Conservation (phyloP, 2,113 vertebrate genomes). For the Daubentonia madagascariensis region DNA sequence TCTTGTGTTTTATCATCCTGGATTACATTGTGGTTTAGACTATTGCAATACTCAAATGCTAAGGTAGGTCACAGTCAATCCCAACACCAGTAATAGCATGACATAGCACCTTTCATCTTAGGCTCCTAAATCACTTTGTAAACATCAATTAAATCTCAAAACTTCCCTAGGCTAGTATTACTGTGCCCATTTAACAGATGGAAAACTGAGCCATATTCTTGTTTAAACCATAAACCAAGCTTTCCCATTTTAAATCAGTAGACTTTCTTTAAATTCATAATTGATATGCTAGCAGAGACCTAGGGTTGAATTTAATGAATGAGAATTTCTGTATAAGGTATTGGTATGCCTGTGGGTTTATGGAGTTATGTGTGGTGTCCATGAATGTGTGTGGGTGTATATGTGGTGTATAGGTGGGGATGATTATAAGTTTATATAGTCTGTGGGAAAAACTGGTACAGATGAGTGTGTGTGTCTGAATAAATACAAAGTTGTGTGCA, state of each 20-base stretch:
- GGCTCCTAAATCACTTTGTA: slow-evolving; percentile 43
- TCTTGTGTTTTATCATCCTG: slow-evolving; percentile 64
- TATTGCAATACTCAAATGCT: slow-evolving; percentile 50
- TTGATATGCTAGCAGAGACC: slow-evolving; percentile 16
- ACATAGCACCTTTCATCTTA: slow-evolving; percentile 63
- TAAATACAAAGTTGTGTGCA: not conserved
- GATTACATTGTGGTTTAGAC: slow-evolving; percentile 54
- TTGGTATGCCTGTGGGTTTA: not conserved
- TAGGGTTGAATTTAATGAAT: slow-evolving; percentile 28
- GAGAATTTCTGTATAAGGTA: slow-evolving; percentile 4
- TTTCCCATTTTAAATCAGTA: slow-evolving; percentile 54
- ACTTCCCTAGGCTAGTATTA: slow-evolving; percentile 52
- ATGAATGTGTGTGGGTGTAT: slow-evolving; percentile 61
- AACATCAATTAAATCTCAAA: slow-evolving; percentile 66
- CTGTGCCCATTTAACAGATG: slow-evolving; percentile 48
- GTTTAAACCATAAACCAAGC: slow-evolving; percentile 35
- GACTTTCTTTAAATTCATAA: slow-evolving; percentile 30
- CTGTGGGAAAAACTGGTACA: slow-evolving; percentile 60
- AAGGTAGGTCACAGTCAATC: slow-evolving; percentile 34
- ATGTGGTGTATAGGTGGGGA: not conserved
- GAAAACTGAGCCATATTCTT: slow-evolving; percentile 49
- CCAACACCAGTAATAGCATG: slow-evolving; percentile 50
- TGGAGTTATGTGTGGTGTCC: slow-evolving; percentile 43
- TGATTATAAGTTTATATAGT: slow-evolving; percentile 48
- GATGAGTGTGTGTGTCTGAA: not conserved